A percentile compares a stretch with the other conserved stretches of the same genome.
Evolutionary conservation across 2,113 vertebrate species (phyloP).

Genomic region (Dendropsophus ebraccatus): DNA sequence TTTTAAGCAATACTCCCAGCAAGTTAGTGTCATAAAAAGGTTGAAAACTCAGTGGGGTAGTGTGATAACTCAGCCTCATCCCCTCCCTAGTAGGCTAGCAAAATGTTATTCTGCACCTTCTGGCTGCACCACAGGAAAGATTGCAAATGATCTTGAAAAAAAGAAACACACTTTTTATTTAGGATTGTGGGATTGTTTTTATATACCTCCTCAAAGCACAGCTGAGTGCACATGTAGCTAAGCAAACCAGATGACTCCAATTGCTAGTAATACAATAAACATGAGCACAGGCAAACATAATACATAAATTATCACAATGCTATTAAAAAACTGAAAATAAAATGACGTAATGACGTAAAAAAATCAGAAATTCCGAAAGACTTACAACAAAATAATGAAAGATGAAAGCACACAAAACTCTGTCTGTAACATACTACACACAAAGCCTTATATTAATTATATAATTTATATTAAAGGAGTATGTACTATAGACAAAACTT

Average conservation of each 20-base stretch:
- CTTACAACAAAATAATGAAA: no score
- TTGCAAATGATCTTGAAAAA: slow-evolving; percentile 17
- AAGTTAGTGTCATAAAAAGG: slow-evolving; percentile 9
- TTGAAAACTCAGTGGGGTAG: no score
- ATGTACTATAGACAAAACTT: no score
- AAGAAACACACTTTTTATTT: slow-evolving; percentile 36
- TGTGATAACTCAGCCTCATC: no score
- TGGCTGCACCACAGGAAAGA: slow-evolving; percentile 48
- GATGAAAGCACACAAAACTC: no score
- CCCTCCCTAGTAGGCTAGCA: slow-evolving; percentile 3
- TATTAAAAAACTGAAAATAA: no score
- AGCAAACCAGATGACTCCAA: slow-evolving; percentile 25
- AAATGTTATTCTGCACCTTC: slow-evolving; percentile 50
- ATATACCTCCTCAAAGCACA: slow-evolving; percentile 28
- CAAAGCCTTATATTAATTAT: no score
- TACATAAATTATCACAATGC: background rate
- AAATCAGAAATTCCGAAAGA: no score
- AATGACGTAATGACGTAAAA: no score
- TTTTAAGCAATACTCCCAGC: slow-evolving; percentile 21
- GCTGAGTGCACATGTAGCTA: slow-evolving; percentile 35
- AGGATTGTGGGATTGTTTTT: slow-evolving; percentile 16
- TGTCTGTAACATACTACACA: no score
- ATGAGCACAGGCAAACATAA: background rate
- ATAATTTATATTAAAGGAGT: no score
- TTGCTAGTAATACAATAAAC: background rate